Conservation (phyloP, 2,888 invertebrate genomes). For the Unio delphinus region DNA sequence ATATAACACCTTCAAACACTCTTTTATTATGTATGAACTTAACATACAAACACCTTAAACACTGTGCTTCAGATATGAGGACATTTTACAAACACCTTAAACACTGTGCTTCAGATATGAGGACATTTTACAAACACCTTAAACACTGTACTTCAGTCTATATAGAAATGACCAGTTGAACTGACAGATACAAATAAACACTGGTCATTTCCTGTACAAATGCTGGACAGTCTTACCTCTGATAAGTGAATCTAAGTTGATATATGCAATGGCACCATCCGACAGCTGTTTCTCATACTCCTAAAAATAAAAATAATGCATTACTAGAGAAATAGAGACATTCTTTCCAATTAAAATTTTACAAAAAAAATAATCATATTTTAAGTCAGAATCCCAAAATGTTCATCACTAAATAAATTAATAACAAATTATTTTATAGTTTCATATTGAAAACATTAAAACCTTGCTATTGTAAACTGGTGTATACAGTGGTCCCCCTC, state of each 20-base stretch:
- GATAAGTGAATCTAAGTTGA: conserved; percentile 70
- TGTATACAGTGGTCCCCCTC: no score
- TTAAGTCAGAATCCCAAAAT: not conserved
- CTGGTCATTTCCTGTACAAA: not conserved
- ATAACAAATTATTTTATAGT: not conserved
- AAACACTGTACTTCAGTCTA: no score
- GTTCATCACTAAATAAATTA: not conserved
- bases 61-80: no score
- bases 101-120: no score
- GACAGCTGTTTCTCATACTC: conserved; percentile 61
- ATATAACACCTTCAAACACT: no score
- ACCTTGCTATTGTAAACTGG: no score
- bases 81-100: no score
- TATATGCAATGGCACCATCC: conserved; percentile 71
- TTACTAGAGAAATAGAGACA: not conserved
- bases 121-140: no score
- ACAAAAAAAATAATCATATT: not conserved
- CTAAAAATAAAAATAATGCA: conserved; percentile 28
- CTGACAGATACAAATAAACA: no score
- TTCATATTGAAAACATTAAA: not conserved
- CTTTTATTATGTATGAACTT: no score
- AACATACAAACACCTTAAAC: no score
- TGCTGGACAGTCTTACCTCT: conserved; percentile 47
- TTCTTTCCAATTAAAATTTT: not conserved
- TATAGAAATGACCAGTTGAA: no score